Base-by-base conservation (phyloP, 2,113 vertebrate genomes). In the Ascaphus truei region DNA sequence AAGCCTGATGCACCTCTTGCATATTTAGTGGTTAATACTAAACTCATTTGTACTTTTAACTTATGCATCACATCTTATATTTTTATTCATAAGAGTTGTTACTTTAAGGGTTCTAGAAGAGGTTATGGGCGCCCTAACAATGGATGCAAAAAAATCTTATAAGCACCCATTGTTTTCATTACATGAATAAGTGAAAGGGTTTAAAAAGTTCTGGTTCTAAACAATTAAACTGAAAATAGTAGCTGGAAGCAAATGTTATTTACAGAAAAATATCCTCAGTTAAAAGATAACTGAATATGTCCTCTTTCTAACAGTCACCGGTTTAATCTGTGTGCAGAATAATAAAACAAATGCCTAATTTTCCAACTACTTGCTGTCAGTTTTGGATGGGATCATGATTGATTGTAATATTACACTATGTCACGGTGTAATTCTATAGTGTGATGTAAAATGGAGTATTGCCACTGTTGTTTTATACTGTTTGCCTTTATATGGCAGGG, bases 401-500 rank as follows among this genome's bases (percentile, higher is more conserved):
- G 89, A 91, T 91, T 84, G 87, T 86, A 90, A 89, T 86, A 88
- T 89, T 90, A 85, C 86, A 85, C 86, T 85, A 85, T 86, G 82
- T 84, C 66, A 22, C 37, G 77, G 84, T 88, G 92, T 89, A 90
- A 91, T 92, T 92, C 88, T 90, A 92, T 82, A 90, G 83, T 83
- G 82, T 85, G 86, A 81, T 88, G 86, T 90, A 91, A 92, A 92
- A 91, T 88, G 86, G 87, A 89, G 86, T 89, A 90, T 91, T 89
- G 89, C 84, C 87, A 86, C 87, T 89, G 88, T 92, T 94, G 94
- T 93, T 95, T 94, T 93, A 94, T 93, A 88, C 89, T 85, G 86
- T 92, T 90, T 90, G 88, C 91, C 91, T 93, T 93, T 94, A 93
- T 92, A 90, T 90, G 92, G 92, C 92, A 92, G 86, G 92, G 91